Conservation (phyloP, 2,888 invertebrate genomes). For the Theodoxus fluviatilis region DNA sequence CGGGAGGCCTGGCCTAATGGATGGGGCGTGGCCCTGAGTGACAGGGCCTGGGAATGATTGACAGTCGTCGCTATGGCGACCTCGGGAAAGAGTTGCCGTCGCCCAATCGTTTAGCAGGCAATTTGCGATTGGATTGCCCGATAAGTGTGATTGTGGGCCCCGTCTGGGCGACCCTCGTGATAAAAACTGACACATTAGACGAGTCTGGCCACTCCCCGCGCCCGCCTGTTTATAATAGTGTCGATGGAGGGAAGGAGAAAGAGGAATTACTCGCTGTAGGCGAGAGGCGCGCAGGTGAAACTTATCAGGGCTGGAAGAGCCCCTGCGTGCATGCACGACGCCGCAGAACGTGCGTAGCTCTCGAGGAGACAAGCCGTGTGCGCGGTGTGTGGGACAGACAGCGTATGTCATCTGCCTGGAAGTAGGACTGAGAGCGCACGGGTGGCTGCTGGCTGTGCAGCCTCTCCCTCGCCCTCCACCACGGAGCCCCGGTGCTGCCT, state of each 20-base stretch:
- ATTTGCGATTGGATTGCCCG: slow-evolving; percentile 33
- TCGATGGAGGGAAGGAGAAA: slow-evolving; percentile 31
- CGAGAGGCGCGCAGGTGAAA: slow-evolving; percentile 6
- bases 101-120: slow-evolving; percentile 42
- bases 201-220: slow-evolving; percentile 39
- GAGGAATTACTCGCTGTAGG: slow-evolving; percentile 21
- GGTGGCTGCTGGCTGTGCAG: no score
- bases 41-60: slow-evolving; percentile 36
- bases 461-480: no score
- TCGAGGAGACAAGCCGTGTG: no score
- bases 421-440: no score
- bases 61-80: slow-evolving; percentile 35
- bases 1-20: slow-evolving; percentile 24
- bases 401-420: no score
- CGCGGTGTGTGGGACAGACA: no score
- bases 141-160: slow-evolving; percentile 29
- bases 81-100: slow-evolving; percentile 36
- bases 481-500: no score
- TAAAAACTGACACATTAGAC: slow-evolving; percentile 41
- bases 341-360: no score
- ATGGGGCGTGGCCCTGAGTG: slow-evolving; percentile 31
- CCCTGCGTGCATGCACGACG: no score
- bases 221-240: slow-evolving; percentile 38
- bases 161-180: slow-evolving; percentile 30
- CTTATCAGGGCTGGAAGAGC: background rate